Evolutionary conservation across 2,888 invertebrate species (phyloP), one percentile per base, ranked within the genome.

Genomic region (Acanthococcus lagerstroemiae): DNA sequence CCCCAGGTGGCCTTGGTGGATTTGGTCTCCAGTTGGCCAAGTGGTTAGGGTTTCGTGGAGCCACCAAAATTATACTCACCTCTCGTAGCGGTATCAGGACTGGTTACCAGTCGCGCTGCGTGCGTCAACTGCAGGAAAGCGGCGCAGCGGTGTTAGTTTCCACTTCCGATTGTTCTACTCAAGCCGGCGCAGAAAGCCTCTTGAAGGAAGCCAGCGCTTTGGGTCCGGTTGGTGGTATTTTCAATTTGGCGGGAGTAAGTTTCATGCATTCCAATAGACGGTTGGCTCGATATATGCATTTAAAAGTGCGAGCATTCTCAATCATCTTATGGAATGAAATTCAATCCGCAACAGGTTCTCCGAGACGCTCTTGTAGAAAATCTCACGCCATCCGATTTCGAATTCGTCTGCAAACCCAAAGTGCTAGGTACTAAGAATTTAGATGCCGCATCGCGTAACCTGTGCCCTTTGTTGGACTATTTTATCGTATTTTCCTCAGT

Each of bases 401-500:
- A 84, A 72, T 82, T 84, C 12, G 93, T 93, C 1, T 84, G 86
- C 70, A 80, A 81, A 71, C 92, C 96, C 0, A 99, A 99, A 80
- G 84, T 94, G 4, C 83, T 85, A 69, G 88, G 87, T 17, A 95
- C 94, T 0, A 83, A 85, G 71, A 82, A 86, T 73, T 78, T 99
- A 72, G 97, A 99, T 76, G 76, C 75, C 24, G 86, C 84, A 9
- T 88, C 91, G 0, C 84, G 95, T 67, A 80, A 81, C 70, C 74
- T 86, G 67, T 90, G 92, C 71, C 86, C 88, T 0, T 83, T 87
- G 71, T 77, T 91, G 71, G 93, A 95, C 73, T 88, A 93, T 80
- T 99, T 97, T 76, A 93, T 97, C 60, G 89, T 85, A 67, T 99
- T 96, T 81, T 97, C 97, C 45, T 95, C 95, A 50, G 90, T 97